Base-by-base conservation (phyloP, 2,113 vertebrate species). In the Lynx canadensis region DNA sequence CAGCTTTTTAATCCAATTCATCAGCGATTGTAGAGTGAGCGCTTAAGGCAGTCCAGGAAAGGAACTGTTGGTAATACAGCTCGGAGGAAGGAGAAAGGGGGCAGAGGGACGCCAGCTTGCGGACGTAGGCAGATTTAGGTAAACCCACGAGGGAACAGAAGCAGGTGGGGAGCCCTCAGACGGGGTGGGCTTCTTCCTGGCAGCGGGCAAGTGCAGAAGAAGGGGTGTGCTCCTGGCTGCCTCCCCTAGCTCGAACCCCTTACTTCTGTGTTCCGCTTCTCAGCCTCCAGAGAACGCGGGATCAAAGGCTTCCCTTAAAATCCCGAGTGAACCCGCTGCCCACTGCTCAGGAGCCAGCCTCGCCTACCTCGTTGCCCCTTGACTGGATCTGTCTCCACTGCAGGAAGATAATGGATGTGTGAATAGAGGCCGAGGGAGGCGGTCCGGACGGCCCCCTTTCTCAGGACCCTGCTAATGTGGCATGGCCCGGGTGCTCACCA, bases 401-500 rank as follows among this genome's bases (percentile, higher is more conserved):
- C 1, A 0, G 18, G 31, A 23, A 13, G 36, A 48, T 16, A 0
- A 0, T 27, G 23, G 21, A 18, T 0, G 0, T 0, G 15, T 48
- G 90, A 86, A 97, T 66, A 68, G 84, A 80, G 86, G 48, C 60
- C 1, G 7, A 19, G 23, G 50, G 33, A 68, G 71, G 1, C 0
- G 0, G 38, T 66, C 65, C 0, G 0, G 12, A 27, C 0, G 8
- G 65, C 15, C 66, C 19, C 50, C 12, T 31, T 93, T 97, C 97
- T 97, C 97, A 97, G 97, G 97, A 95, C 93, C 89, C 87, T 16
- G 16, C 94, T 93, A 97, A 95, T 74, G 63, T 55, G 4, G 0
- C 74, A 25, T 94, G 80, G 87, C 57, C 84, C 3, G 81, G 79
- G 88, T 86, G 95, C 86, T 89, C 29, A 1, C 82, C 4, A 2